A percentile compares a stretch with the other conserved stretches of the same genome.
Evolutionary conservation across 2,113 vertebrate genomes (phyloP).

Genomic region (Calyptommatus sinebrachiatus): DNA sequence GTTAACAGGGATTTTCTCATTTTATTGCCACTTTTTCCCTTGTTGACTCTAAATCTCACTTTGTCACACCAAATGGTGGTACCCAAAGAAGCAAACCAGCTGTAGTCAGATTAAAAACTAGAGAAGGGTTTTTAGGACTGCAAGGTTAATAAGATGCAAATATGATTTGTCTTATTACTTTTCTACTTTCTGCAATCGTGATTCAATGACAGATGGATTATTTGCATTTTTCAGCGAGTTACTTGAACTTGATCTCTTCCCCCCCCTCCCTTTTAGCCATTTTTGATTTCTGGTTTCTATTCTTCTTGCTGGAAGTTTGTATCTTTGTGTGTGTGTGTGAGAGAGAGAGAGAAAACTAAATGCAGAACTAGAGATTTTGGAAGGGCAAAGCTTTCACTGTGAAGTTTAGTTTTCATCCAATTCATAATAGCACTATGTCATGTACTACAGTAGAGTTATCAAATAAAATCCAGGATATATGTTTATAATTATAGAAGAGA

Average conservation of each 20-base stretch:
- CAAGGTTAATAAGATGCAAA: neutral
- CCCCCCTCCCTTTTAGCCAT: too few species aligned
- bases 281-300: neutral
- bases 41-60: neutral
- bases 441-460: neutral
- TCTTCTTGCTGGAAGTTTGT: neutral
- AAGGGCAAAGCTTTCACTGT: neutral
- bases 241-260: neutral
- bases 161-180: neutral
- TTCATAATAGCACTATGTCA: neutral
- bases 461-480: too few species aligned
- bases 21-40: constrained; percentile 1
- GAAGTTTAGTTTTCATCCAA: neutral
- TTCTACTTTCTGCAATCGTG: neutral
- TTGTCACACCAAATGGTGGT: neutral
- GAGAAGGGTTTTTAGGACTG: neutral
- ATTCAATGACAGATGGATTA: neutral
- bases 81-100: neutral
- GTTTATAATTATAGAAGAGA: too few species aligned
- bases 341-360: fast-evolving
- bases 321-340: neutral
- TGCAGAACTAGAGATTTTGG: neutral
- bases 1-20: neutral
- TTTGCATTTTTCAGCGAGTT: neutral
- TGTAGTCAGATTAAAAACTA: constrained; percentile 13